Evolutionary conservation across 1,140 invertebrate genomes (phyloP), one percentile per base, ranked within the genome.

Genomic region (Cotesia vestalis): DNA sequence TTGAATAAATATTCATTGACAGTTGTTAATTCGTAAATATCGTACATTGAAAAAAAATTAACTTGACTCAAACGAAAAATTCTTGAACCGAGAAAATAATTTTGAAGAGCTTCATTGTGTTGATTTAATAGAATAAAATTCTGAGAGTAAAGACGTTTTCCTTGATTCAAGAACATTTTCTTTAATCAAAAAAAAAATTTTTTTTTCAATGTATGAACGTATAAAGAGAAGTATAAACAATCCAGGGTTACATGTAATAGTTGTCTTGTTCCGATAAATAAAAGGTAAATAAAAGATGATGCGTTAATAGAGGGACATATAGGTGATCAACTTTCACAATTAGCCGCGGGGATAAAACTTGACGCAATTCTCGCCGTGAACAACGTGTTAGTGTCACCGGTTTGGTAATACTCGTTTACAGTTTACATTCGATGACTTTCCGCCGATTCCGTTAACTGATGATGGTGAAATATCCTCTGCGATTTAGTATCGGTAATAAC

Each of bases 281-380:
- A 34, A 64, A 20, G 20, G 60, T 62, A 6, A 35, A 27, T 67
- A 55, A 55, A 51, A 46, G 55, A 36, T 64, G 70, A 72, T 66
- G 70, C 70, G 35, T 72, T 55, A 66, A 71, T 38, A 66, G 53
- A 59, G 36, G 57, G 63, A 71, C 60, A 71, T 71, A 71, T 71
- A 71, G 69, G 69, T 71, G 70, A 72, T 72, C 70, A 72, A 72
- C 70, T 72, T 72, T 72, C 70, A 66, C 70, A 66, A 66, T 66
- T 72, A 66, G 70, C 70, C 70, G 53, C 62, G 55, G 51, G 63
- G 63, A 66, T 61, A 6, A 6, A 11, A 72, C 63, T 72, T 72
- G 70, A 72, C 70, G 70, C 70, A 66, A 72, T 63, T 46, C 40
- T 46, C 27, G 40, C 40, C 11, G 6, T 46, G 8, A 46, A 46